A percentile compares a stretch with the other conserved stretches of the same genome.
Evolutionary conservation across 2,797 vertebrate genomes (phyloP).

Genomic region (Megaceryle alcyon): DNA sequence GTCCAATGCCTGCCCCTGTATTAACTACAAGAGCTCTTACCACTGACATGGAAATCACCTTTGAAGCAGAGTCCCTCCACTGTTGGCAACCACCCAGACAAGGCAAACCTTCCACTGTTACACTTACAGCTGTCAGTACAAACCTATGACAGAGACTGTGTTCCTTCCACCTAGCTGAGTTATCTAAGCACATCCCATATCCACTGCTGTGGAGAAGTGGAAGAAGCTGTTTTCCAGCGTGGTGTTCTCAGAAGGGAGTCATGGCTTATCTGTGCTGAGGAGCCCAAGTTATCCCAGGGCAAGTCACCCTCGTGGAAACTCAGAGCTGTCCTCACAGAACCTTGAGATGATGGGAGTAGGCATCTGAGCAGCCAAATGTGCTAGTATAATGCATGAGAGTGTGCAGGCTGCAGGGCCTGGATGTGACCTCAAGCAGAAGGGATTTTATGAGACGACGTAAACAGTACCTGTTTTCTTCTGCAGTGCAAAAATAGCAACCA

Average conservation of each 20-base stretch:
- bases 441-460: not conserved
- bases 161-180: not conserved
- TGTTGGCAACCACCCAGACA: not conserved
- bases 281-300: not conserved
- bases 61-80: not conserved
- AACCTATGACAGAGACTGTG: accelerated
- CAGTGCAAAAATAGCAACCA: not conserved
- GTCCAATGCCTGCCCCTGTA: not conserved
- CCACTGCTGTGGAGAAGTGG: not conserved
- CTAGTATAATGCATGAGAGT: accelerated
- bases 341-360: not conserved
- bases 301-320: not conserved
- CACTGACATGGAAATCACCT: not conserved
- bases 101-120: not conserved
- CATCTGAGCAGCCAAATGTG: not conserved
- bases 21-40: not conserved
- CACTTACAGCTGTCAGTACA: not conserved
- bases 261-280: not conserved
- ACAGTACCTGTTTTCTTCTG: not conserved
- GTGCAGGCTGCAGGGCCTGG: not conserved
- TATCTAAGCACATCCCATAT: not conserved
- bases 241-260: not conserved
- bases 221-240: not conserved
- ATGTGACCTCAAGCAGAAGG: not conserved
- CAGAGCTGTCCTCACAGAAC: not conserved